Evolutionary conservation across 2,888 invertebrate genomes (phyloP).

Genomic region (Muschampia plurimacula): DNA sequence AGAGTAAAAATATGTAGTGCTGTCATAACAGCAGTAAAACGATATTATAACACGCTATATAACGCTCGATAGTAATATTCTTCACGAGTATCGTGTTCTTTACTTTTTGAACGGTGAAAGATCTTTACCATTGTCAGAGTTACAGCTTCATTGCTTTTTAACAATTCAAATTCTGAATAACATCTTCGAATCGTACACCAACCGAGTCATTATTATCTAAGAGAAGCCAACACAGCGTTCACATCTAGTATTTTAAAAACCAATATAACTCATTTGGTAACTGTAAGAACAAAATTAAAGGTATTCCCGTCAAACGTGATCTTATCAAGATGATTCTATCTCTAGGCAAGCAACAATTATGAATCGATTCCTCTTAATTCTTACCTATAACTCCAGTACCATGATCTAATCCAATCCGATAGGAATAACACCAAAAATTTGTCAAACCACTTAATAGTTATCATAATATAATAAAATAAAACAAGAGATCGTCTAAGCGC

Average conservation of each 20-base stretch:
- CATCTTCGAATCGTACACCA: neutral
- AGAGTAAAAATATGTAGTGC: too few relatives aligned
- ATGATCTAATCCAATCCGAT: neutral
- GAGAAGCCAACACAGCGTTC: neutral
- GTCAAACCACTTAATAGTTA: neutral
- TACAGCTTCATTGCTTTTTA: neutral
- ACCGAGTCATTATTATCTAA: neutral
- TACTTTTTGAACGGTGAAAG: too few relatives aligned
- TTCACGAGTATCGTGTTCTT: too few relatives aligned
- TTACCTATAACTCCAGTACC: neutral
- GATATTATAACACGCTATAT: too few relatives aligned
- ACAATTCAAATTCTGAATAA: neutral
- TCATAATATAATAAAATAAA: too few relatives aligned
- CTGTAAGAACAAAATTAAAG: conserved; percentile 9
- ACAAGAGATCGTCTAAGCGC: too few relatives aligned
- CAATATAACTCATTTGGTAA: conserved; percentile 13
- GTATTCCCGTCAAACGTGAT: conserved; percentile 6
- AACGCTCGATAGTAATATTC: too few relatives aligned
- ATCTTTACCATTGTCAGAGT: too few relatives aligned
- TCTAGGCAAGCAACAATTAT: neutral
- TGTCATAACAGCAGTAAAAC: too few relatives aligned
- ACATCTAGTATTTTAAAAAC: neutral
- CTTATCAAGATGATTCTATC: neutral
- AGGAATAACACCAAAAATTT: neutral
- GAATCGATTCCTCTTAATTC: neutral